Conservation (phyloP, 2,113 vertebrate species). For the Sphaerodactylus townsendi region DNA sequence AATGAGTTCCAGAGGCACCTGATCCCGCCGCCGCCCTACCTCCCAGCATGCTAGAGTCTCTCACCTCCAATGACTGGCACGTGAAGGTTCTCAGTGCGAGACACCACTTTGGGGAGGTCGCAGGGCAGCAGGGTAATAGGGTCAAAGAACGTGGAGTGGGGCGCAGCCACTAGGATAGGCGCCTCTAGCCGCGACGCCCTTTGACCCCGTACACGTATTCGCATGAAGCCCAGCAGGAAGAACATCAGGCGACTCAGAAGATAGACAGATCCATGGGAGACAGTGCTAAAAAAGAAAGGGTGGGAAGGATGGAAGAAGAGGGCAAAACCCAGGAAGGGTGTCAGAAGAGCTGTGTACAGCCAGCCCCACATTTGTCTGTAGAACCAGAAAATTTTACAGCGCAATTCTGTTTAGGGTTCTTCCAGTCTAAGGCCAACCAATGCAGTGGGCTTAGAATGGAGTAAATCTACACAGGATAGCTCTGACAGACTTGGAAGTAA, state of each 20-base stretch:
- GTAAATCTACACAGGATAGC: no score
- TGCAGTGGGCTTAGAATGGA: no score
- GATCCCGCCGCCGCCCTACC: not conserved
- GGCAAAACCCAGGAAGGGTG: not conserved
- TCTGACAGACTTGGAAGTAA: no score
- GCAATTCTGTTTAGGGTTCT: no score
- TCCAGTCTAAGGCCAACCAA: no score
- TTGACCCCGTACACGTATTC: slow-evolving; percentile 83
- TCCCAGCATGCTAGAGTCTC: not conserved
- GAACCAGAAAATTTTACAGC: not conserved
- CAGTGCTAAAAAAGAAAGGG: slow-evolving; percentile 53
- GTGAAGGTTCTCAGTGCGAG: slow-evolving; percentile 82
- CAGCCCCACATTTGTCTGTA: not conserved
- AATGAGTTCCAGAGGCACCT: not conserved
- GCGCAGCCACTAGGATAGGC: slow-evolving; percentile 84
- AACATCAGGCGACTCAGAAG: slow-evolving; percentile 81
- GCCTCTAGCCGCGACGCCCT: slow-evolving; percentile 80
- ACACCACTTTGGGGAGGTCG: slow-evolving; percentile 84
- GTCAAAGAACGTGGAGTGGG: slow-evolving; percentile 88
- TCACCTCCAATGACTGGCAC: slow-evolving; percentile 89
- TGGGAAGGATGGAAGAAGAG: no score
- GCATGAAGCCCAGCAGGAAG: slow-evolving; percentile 82
- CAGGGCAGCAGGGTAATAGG: slow-evolving; percentile 80
- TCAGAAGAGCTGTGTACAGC: not conserved
- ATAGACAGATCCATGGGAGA: slow-evolving; percentile 73